Percentiles rank a stretch among this genome's conserved stretches.
Evolutionary conservation across 23 tunicate species (phyloP).

Genomic region (Clavelina lepadiformis): DNA sequence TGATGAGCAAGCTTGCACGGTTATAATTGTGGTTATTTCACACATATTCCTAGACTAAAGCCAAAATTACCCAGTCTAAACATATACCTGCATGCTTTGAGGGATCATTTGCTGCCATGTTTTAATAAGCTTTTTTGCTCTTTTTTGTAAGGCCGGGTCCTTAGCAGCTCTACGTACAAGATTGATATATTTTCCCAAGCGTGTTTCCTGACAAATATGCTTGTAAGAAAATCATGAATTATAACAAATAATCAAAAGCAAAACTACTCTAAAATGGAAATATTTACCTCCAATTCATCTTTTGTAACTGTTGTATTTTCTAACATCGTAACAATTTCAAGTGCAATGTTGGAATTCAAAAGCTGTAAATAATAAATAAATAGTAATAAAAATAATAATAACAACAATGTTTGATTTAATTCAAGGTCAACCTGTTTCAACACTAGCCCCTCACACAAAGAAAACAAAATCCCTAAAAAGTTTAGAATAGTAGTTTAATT

Average conservation of each 20-base stretch:
- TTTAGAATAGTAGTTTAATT: too few relatives aligned
- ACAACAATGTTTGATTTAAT: too few relatives aligned
- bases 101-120: slow-evolving; percentile 76
- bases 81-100: slow-evolving; percentile 18
- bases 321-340: slow-evolving; percentile 33
- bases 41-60: too few relatives aligned
- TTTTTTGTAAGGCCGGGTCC: slow-evolving; percentile 52
- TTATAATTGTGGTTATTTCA: too few relatives aligned
- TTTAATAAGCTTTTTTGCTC: slow-evolving; percentile 81
- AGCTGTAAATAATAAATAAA: slow-evolving; percentile 41
- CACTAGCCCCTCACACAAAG: too few relatives aligned
- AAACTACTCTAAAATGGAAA: neutral
- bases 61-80: too few relatives aligned
- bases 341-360: slow-evolving; percentile 24
- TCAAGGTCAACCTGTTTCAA: too few relatives aligned
- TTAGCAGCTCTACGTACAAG: slow-evolving; percentile 62
- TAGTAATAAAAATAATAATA: too few relatives aligned
- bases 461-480: too few relatives aligned
- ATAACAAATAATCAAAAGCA: neutral
- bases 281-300: slow-evolving; percentile 58
- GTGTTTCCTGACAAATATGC: slow-evolving; percentile 41
- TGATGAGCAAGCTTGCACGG: too few relatives aligned
- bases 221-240: neutral
- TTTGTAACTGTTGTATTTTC: slow-evolving; percentile 57
- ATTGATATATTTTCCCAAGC: slow-evolving; percentile 75